Percentiles rank a stretch among this genome's conserved stretches.
These are phyloP conservation scores for Embiotoca jacksoni DNA, from an alignment of 2,113 vertebrate genomes.

Conservation along the genomic window DNA sequence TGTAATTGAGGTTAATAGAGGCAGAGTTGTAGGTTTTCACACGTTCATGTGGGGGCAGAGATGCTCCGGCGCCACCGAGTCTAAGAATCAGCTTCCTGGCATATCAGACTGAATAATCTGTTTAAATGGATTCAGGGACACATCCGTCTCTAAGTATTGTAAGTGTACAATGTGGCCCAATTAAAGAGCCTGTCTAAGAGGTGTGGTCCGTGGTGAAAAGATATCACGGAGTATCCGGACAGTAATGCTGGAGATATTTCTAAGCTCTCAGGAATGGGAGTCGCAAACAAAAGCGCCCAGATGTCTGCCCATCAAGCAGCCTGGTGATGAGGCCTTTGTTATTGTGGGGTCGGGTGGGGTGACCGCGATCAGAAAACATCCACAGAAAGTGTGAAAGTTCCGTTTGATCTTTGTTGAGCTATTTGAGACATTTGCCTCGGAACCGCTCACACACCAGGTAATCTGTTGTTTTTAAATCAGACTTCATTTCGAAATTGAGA, in stretches of 20 bases:
- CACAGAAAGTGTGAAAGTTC: conserved; percentile 69
- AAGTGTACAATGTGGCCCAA: background rate
- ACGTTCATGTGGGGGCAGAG: conserved; percentile 58
- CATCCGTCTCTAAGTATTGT: conserved; percentile 35
- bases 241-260: background rate
- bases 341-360: conserved; percentile 26
- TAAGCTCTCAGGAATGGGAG: background rate
- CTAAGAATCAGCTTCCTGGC: conserved; percentile 77
- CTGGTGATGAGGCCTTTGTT: conserved; percentile 54
- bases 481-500: background rate
- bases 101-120: conserved; percentile 39
- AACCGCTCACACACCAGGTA: background rate
- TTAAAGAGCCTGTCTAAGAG: background rate
- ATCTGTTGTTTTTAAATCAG: background rate
- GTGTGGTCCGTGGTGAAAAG: background rate
- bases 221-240: no score
- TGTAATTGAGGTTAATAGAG: conserved; percentile 84
- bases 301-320: conserved; percentile 53
- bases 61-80: conserved; percentile 78
- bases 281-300: conserved; percentile 34
- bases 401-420: conserved; percentile 73
- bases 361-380: conserved; percentile 27
- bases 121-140: conserved; percentile 19
- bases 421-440: conserved; percentile 48
- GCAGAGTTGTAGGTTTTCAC: conserved; percentile 76